Evolutionary conservation across 2,888 invertebrate species (phyloP).

Genomic region (Latrodectus hesperus): DNA sequence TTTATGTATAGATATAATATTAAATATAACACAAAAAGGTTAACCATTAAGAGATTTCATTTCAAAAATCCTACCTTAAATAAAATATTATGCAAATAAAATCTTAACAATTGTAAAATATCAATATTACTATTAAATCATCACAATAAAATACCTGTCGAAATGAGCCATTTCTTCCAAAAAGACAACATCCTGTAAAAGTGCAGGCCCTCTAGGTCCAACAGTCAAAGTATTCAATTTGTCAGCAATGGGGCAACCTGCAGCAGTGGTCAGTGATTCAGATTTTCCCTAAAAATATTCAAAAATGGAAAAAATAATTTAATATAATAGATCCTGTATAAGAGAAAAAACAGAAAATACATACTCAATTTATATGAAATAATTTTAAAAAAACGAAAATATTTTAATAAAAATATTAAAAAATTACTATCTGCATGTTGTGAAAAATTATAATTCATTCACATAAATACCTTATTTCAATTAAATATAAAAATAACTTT

Average conservation of each 20-base stretch:
- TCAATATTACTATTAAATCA: too few species aligned
- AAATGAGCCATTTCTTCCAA: conserved; percentile 79
- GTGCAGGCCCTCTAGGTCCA: conserved; percentile 89
- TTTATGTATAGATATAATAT: too few species aligned
- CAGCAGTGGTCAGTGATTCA: conserved; percentile 74
- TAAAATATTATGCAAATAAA: too few species aligned
- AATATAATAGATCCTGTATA: neutral
- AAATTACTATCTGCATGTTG: neutral
- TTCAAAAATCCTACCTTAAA: too few species aligned
- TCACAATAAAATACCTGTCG: conserved; percentile 73
- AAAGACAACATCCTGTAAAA: conserved; percentile 87
- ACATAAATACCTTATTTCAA: too few species aligned
- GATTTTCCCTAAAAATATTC: conserved; percentile 19
- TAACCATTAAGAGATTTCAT: too few species aligned
- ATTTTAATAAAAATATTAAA: neutral
- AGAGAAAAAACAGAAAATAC: neutral
- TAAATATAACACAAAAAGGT: too few species aligned
- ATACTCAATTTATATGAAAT: neutral
- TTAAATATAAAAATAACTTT: too few species aligned
- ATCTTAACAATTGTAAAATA: too few species aligned
- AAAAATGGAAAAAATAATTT: neutral
- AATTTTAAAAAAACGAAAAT: neutral
- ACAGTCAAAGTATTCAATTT: conserved; percentile 86
- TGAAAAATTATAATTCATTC: too few species aligned
- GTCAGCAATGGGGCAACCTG: conserved; percentile 87